Evolutionary conservation across 2,797 vertebrate genomes (phyloP).

Genomic region (Nannoperca australis): DNA sequence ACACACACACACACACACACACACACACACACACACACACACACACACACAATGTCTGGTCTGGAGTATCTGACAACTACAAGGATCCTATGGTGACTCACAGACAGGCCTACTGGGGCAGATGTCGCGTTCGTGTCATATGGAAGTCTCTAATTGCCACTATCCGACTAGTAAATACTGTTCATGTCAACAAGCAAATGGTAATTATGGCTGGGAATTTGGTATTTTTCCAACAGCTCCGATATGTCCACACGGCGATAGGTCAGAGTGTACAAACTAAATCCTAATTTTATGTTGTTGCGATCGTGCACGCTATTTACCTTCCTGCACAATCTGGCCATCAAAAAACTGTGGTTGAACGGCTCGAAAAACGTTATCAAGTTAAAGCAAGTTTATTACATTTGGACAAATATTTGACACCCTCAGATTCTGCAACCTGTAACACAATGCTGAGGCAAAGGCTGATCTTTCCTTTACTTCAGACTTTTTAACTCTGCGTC

Average conservation of each 20-base stretch:
- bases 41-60: constrained; percentile 39
- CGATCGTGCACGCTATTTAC: background rate
- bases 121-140: constrained; percentile 68
- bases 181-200: constrained; percentile 46
- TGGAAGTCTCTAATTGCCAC: constrained; percentile 67
- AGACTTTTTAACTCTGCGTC: no score
- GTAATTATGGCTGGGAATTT: constrained; percentile 44
- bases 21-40: no score
- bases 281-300: background rate
- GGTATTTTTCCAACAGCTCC: constrained; percentile 18
- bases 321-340: background rate
- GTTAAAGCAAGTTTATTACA: background rate
- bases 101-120: constrained; percentile 44
- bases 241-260: constrained; percentile 3
- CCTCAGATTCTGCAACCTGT: background rate
- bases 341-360: background rate
- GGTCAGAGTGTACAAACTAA: background rate
- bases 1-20: no score
- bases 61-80: constrained; percentile 58
- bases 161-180: constrained; percentile 60
- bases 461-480: background rate
- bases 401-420: constrained; percentile 4
- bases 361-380: background rate
- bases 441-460: background rate
- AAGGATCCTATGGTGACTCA: constrained; percentile 62